Evolutionary conservation across 2,113 vertebrate genomes (phyloP), one percentile per base, ranked within the genome.

Genomic region (Centropristis striata): DNA sequence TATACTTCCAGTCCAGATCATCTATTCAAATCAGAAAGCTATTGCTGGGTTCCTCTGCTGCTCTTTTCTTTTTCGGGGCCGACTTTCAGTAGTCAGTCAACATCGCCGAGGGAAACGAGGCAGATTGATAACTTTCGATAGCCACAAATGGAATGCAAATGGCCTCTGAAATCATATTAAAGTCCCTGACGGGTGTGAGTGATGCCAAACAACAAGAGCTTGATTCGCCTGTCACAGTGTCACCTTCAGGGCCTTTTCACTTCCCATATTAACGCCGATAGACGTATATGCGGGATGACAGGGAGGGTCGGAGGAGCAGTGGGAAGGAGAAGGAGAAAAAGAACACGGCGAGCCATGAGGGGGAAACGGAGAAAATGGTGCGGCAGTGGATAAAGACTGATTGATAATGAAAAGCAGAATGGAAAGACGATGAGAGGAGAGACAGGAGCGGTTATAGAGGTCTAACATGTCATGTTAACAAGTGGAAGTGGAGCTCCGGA

Each of bases 121-220:
- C 55, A 83, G 88, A 86, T 81, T 89, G 83, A 90, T 89, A 73
- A 81, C 53, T 85, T 72, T 84, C 21, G 57, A 73, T 73, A 41
- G 85, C 47, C 67, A 77, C 83, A 92, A 88, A 92, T 85, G 76
- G 57, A 83, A 89, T 85, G 81, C 83, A 90, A 88, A 90, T 87
- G 79, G 66, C 59, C 71, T 84, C 75, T 77, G 80, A 88, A 83
- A 90, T 89, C 54, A 83, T 80, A 86, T 88, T 86, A 83, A 83
- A 71, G 59, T 75, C 57, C 41, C 49, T 85, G 87, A 86, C 65
- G 78, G 81, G 59, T 81, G 59, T 85, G 80, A 92, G 75, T 90
- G 85, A 84, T 85, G 85, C 85, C 66, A 21, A 53, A 59, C 80
- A 86, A 75, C 39, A 75, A 75, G 47, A 61, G 72, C 75, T 72